Evolutionary conservation across 1,140 invertebrate genomes (phyloP).

Genomic region (Brachionus manjavacas): DNA sequence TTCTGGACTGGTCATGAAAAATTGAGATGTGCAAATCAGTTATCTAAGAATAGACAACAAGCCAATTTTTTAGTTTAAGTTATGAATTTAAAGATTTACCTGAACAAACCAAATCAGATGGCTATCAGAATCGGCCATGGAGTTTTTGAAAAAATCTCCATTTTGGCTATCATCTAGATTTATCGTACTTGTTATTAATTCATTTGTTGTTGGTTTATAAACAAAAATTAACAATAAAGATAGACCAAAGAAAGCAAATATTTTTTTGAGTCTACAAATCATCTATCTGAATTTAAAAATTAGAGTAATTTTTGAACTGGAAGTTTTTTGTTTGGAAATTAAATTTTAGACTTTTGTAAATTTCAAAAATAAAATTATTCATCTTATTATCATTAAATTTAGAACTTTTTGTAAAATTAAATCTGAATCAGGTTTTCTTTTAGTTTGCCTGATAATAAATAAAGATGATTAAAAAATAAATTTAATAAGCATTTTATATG

Average conservation of each 20-base stretch:
- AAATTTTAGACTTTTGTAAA: background rate
- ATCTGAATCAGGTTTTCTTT: background rate
- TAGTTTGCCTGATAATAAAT: background rate
- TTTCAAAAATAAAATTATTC: background rate
- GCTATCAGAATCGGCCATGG: conserved; percentile 55
- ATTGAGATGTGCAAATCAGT: conserved; percentile 83
- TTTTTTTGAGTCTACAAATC: conserved; percentile 11
- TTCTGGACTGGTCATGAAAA: conserved; percentile 70
- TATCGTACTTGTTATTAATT: background rate
- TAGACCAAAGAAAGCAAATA: background rate
- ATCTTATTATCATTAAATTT: background rate
- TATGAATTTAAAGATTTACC: conserved; percentile 58
- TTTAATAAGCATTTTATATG: too few species aligned
- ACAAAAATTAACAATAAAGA: background rate
- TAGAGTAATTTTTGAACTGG: too few species aligned
- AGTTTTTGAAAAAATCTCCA: background rate
- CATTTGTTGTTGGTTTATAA: background rate
- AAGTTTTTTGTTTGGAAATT: background rate
- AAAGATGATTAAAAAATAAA: background rate
- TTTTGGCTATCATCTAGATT: background rate
- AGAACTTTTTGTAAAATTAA: background rate
- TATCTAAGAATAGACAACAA: conserved; percentile 60
- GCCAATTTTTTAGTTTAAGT: background rate
- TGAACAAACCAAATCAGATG: conserved; percentile 73
- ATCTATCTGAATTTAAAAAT: background rate